Evolutionary conservation across 2,113 vertebrate genomes (phyloP).

Genomic region (Mormyrus lacerda): DNA sequence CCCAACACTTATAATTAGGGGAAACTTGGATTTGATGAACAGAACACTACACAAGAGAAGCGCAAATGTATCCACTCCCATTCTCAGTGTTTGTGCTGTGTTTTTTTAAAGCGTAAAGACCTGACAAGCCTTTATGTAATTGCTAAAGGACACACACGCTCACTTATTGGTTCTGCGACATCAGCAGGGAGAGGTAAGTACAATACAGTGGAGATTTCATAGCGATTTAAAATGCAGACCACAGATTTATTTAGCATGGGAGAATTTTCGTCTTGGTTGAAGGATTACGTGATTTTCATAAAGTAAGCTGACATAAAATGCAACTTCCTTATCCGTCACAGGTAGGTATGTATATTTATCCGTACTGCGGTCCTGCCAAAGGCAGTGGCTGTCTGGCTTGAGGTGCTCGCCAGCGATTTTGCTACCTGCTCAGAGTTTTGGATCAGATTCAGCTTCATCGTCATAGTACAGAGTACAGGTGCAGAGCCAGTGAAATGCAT

Average conservation of each 20-base stretch:
- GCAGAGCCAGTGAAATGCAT: background rate
- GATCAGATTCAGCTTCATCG: background rate
- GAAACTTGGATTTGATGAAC: constrained; percentile 19
- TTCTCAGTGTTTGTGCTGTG: background rate
- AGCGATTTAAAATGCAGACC: background rate
- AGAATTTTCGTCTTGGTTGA: background rate
- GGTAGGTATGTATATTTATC: background rate
- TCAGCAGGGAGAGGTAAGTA: background rate
- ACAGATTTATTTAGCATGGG: background rate
- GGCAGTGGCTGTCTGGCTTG: background rate
- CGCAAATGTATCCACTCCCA: background rate
- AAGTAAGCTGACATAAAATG: background rate
- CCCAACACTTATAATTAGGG: constrained; percentile 16
- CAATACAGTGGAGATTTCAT: background rate
- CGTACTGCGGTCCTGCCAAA: background rate
- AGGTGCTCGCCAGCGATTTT: background rate
- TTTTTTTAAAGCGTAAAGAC: background rate
- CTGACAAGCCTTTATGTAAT: constrained; percentile 8
- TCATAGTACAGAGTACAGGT: background rate
- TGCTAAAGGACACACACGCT: background rate
- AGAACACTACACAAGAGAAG: background rate
- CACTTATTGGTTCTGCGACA: background rate
- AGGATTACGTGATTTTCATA: background rate
- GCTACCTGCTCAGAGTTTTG: background rate
- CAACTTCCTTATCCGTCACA: background rate